These are phyloP conservation scores for Phanerotoma sp. DNA, from an alignment of 2,888 invertebrate species.

Conservation along the genomic window DNA sequence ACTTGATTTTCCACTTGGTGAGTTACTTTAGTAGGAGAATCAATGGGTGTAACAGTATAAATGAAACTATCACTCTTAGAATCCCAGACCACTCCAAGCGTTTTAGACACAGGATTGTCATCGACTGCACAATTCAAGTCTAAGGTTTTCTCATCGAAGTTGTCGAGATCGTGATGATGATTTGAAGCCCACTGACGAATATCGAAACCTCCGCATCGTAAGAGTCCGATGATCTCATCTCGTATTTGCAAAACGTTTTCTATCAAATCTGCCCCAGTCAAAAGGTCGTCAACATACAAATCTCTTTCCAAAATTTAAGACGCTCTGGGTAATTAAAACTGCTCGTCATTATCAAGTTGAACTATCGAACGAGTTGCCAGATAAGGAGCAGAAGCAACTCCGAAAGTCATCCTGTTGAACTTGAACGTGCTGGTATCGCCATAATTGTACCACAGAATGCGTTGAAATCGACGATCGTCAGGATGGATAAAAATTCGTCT, in stretches of 20 bases:
- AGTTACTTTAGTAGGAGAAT: constrained; percentile 9
- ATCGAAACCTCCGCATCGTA: constrained; percentile 41
- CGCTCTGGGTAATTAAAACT: constrained; percentile 13
- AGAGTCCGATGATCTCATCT: constrained; percentile 31
- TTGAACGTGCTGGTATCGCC: constrained; percentile 14
- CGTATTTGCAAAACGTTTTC: constrained; percentile 30
- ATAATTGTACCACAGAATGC: constrained; percentile 22
- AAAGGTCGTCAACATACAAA: constrained; percentile 33
- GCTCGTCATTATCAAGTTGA: constrained; percentile 28
- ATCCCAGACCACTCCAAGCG: constrained; percentile 25
- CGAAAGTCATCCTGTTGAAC: constrained; percentile 28
- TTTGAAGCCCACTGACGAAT: constrained; percentile 40
- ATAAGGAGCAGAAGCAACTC: constrained; percentile 24
- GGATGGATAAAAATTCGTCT: constrained; percentile 21
- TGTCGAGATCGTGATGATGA: constrained; percentile 20
- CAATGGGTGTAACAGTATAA: constrained; percentile 20
- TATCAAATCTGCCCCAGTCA: constrained; percentile 29
- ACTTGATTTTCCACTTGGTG: constrained; percentile 29
- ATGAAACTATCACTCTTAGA: constrained; percentile 16
- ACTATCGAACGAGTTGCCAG: constrained; percentile 27
- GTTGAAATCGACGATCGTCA: constrained; percentile 23
- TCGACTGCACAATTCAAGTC: constrained; percentile 14
- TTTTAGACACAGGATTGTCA: constrained; percentile 20
- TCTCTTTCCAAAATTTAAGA: constrained; percentile 20
- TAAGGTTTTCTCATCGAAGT: constrained; percentile 19